A percentile compares a stretch with the other conserved stretches of the same genome.
Conservation (phyloP, 2,797 vertebrate genomes). For the Melopsittacus undulatus region DNA sequence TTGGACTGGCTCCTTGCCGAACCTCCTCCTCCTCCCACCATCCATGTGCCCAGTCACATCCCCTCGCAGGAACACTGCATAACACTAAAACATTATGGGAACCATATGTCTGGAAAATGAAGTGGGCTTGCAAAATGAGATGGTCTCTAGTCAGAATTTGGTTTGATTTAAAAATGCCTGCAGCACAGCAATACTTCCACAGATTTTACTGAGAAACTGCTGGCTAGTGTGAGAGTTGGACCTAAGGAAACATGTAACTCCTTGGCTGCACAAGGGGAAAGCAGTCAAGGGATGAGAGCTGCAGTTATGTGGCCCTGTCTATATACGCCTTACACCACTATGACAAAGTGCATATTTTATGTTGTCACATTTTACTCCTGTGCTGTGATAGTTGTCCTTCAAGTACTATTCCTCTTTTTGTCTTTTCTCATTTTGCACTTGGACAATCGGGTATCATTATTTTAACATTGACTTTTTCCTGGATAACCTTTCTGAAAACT, state of each 20-base stretch:
- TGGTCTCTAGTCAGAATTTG: neutral
- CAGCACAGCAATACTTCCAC: neutral
- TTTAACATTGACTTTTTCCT: neutral
- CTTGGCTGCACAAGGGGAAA: neutral
- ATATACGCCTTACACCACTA: neutral
- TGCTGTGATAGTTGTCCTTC: neutral
- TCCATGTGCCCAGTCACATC: slow-evolving; percentile 63
- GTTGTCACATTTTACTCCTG: neutral
- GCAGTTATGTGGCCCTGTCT: neutral
- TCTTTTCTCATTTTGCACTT: neutral
- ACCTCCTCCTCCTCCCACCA: slow-evolving; percentile 60
- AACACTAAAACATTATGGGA: slow-evolving; percentile 45
- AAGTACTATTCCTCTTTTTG: neutral
- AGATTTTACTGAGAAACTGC: neutral
- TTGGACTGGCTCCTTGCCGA: slow-evolving; percentile 22
- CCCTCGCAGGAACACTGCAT: neutral
- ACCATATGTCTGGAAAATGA: slow-evolving; percentile 48
- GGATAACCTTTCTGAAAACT: neutral
- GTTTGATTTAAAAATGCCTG: slow-evolving; percentile 13
- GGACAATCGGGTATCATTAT: neutral
- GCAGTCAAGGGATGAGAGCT: neutral
- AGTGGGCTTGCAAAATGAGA: slow-evolving; percentile 31
- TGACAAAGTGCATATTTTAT: neutral
- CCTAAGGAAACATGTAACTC: neutral
- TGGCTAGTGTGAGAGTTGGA: neutral